Evolutionary conservation across 2,113 vertebrate genomes (phyloP).

Genomic region (Gopherus flavomarginatus): DNA sequence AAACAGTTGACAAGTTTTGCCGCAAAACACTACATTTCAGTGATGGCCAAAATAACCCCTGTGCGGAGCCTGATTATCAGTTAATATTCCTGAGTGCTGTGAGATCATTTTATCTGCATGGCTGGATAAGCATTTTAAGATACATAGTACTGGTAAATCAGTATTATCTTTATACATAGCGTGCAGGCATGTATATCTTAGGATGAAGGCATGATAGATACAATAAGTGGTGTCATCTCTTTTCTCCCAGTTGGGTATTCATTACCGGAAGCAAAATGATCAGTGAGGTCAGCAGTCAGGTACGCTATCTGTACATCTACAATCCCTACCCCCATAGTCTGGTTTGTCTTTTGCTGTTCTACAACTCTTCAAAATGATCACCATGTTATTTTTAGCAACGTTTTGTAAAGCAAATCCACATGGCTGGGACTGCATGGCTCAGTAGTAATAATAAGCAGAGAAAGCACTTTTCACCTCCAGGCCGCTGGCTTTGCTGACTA

Average conservation of each 20-base stretch:
- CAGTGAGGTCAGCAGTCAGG: neutral
- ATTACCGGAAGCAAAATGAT: neutral
- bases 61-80: accelerated
- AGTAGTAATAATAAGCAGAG: neutral
- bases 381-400: neutral
- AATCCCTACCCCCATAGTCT: neutral
- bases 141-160: neutral
- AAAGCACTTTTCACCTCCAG: neutral
- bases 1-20: neutral
- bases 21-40: too few relatives aligned
- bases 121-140: neutral
- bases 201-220: neutral
- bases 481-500: neutral
- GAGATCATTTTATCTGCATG: neutral
- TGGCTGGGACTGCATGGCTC: neutral
- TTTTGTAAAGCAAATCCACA: neutral
- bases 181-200: neutral
- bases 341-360: neutral
- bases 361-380: neutral
- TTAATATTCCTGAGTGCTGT: neutral
- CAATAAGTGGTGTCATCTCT: neutral
- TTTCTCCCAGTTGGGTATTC: neutral
- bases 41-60: neutral
- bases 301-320: neutral
- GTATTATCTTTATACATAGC: neutral